phyloP scores from a whole-genome alignment of 2,797 vertebrate genomes.

The Sebastes diaconus region DNA sequence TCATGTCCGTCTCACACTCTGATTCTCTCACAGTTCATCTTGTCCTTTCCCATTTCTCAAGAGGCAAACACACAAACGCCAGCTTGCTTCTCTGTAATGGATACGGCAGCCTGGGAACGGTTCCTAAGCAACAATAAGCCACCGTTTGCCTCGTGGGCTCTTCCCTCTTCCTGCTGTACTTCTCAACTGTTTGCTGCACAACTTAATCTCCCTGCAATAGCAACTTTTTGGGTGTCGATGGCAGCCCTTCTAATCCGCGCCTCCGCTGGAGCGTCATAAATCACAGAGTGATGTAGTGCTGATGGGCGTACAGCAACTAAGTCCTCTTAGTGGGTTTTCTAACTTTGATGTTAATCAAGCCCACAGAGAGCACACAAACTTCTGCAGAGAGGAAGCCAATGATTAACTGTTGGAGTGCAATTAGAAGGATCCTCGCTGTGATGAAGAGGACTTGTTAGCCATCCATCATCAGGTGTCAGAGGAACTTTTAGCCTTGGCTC shows the following conservation, averaged over 20 bases:
- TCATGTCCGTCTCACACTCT: slow-evolving; percentile 20
- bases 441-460: slow-evolving; percentile 40
- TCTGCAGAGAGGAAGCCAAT: slow-evolving; percentile 24
- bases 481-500: slow-evolving; percentile 42
- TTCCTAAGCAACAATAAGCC: slow-evolving; percentile 79
- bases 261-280: slow-evolving; percentile 55
- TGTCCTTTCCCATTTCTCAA: slow-evolving; percentile 46
- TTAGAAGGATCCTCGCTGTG: slow-evolving; percentile 45
- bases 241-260: slow-evolving; percentile 60
- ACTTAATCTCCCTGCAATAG: slow-evolving; percentile 64
- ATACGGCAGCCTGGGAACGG: slow-evolving; percentile 55
- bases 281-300: slow-evolving; percentile 53
- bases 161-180: slow-evolving; percentile 44
- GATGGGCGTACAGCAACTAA: slow-evolving; percentile 43
- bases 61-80: slow-evolving; percentile 39
- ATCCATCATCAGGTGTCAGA: slow-evolving; percentile 53
- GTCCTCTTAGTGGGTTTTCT: slow-evolving; percentile 36
- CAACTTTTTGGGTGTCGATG: slow-evolving; percentile 49
- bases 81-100: slow-evolving; percentile 49
- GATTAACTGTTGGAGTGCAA: slow-evolving; percentile 51
- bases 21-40: slow-evolving; percentile 45
- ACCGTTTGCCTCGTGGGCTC: slow-evolving; percentile 55
- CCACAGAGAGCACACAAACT: slow-evolving; percentile 12
- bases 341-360: slow-evolving; percentile 58
- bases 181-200: slow-evolving; percentile 53